Evolutionary conservation across 2,888 invertebrate genomes (phyloP).

Genomic region (Dysmachus trigonus): DNA sequence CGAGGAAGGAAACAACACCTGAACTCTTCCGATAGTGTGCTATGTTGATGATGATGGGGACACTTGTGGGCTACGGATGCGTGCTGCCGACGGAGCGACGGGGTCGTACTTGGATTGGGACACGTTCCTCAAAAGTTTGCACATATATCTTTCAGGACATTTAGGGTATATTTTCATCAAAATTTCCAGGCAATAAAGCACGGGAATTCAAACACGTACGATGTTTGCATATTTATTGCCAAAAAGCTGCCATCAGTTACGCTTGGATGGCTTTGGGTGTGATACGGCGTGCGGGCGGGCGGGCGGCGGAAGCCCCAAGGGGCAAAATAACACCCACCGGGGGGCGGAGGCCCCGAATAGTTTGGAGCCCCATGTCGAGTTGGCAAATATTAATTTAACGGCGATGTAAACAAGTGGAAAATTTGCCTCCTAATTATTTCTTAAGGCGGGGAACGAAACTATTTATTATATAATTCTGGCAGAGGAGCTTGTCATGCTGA

Average conservation of each 20-base stretch:
- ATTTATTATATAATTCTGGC: neutral
- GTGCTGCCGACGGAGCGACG: neutral
- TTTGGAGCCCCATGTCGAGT: neutral
- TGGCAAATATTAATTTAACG: neutral
- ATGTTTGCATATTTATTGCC: constrained; percentile 36
- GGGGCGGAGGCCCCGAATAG: neutral
- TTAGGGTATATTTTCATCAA: constrained; percentile 25
- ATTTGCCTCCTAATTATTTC: neutral
- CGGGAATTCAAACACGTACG: neutral
- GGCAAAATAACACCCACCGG: neutral
- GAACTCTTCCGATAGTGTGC: neutral
- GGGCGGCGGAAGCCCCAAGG: neutral
- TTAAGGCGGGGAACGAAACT: neutral
- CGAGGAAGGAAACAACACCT: neutral
- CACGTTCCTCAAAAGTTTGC: constrained; percentile 9
- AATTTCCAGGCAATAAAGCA: constrained; percentile 26
- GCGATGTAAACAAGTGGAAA: neutral
- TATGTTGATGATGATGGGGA: neutral
- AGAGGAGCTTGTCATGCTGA: neutral
- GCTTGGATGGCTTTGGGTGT: neutral
- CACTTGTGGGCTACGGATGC: neutral
- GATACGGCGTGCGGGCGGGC: neutral
- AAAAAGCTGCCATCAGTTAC: neutral
- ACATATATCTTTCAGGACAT: constrained; percentile 8
- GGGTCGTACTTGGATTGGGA: neutral